phyloP scores from a whole-genome alignment of 2,888 invertebrate genomes.

The Acrobasis consociella region DNA sequence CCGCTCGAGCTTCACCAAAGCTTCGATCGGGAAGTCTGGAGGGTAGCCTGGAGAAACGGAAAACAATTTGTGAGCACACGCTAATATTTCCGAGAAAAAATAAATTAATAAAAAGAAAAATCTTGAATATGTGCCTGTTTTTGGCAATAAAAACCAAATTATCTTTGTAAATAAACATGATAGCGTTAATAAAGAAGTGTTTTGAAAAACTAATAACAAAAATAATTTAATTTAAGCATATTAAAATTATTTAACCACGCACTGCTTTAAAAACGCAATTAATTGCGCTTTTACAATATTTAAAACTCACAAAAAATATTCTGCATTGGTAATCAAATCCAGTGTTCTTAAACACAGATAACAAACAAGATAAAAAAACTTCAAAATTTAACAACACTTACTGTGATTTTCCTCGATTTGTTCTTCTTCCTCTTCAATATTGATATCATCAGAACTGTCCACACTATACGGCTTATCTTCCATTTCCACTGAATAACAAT shows the following conservation, averaged over 20 bases:
- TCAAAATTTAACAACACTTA: constrained; percentile 43
- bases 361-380: neutral
- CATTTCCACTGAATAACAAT: constrained; percentile 69
- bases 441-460: constrained; percentile 79
- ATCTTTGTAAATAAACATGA: too few relatives aligned
- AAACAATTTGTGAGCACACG: constrained; percentile 26
- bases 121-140: too few relatives aligned
- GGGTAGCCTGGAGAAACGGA: constrained; percentile 76
- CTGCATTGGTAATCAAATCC: too few relatives aligned
- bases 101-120: constrained; percentile 6
- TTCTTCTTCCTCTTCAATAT: constrained; percentile 76
- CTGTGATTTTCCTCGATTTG: constrained; percentile 72
- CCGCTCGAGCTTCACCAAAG: constrained; percentile 83
- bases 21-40: constrained; percentile 82
- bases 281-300: too few relatives aligned
- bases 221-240: too few relatives aligned
- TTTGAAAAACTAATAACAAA: too few relatives aligned
- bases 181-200: too few relatives aligned
- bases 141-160: too few relatives aligned
- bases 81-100: neutral
- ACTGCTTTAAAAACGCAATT: too few relatives aligned
- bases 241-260: too few relatives aligned
- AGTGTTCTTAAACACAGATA: too few relatives aligned
- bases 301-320: too few relatives aligned
- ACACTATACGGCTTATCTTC: constrained; percentile 80